Evolutionary conservation across 1,140 invertebrate species (phyloP), one percentile per base, ranked within the genome.

Genomic region (Limonius californicus): DNA sequence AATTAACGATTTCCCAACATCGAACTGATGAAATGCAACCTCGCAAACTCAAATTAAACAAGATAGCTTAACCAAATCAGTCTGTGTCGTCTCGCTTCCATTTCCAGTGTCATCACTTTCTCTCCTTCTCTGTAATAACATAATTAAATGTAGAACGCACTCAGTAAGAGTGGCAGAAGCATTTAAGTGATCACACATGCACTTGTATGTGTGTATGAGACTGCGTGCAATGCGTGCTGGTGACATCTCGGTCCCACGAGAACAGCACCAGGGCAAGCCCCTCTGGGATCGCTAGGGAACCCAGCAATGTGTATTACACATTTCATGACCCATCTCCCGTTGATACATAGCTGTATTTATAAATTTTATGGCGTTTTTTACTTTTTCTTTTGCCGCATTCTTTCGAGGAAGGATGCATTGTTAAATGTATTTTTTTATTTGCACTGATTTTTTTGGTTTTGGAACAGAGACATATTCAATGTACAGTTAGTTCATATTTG

Each of bases 291-390:
- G 16, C 15, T 18, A 16, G 45, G 45, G 45, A 50, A 50, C 45
- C 20, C 45, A 50, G 45, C 45, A 50, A 50, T 50, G 45, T 50
- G 45, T 50, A 50, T 18, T 50, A 50, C 45, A 50, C 45, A 50
- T 50, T 50, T 50, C 45, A 50, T 50, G 15, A 19, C 45, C 45
- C 7, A 50, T 18, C 45, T 45, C 45, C n/a, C 16, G 45, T 50
- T 50, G 45, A 50, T 50, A 50, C 45, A 50, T 50, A 50, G 45
- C 45, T 18, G 45, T 50, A 50, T 45, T 27, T 39, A 50, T 50
- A 50, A 50, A 50, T 50, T 50, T 19, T 16, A 50, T 50, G 45
- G 7, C 45, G 45, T 50, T 50, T 50, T 12, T 18, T 3, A 50
- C 19, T 50, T 50, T 50, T 50, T 50, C 3, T 50, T 8, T n/a